Evolutionary conservation across 2,888 invertebrate genomes (phyloP).

Genomic region (Hypsopygia costalis): DNA sequence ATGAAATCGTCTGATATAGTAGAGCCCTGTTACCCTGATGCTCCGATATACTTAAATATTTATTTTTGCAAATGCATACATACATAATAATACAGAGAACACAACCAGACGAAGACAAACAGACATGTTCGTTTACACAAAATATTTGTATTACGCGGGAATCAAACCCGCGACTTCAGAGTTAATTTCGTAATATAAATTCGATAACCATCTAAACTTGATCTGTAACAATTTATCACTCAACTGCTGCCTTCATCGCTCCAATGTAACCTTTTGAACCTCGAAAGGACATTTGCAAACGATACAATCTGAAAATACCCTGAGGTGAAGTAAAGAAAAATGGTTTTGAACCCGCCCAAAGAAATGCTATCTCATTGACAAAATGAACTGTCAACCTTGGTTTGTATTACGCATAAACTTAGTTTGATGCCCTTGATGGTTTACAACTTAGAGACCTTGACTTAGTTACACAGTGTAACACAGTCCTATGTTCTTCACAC

Average conservation of each 20-base stretch:
- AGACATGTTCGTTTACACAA: too few species aligned
- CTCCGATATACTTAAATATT: too few species aligned
- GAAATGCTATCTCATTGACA: constrained; percentile 44
- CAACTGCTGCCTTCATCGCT: background rate
- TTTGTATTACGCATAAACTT: constrained; percentile 43
- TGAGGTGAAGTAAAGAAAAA: constrained; percentile 18
- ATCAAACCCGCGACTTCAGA: too few species aligned
- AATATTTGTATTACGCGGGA: too few species aligned
- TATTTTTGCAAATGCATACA: too few species aligned
- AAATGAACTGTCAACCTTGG: constrained; percentile 41
- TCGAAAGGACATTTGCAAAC: constrained; percentile 10
- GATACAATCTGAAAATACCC: constrained; percentile 17
- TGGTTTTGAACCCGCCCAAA: constrained; percentile 18
- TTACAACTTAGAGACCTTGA: constrained; percentile 35
- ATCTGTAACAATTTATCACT: background rate
- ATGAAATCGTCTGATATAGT: too few species aligned
- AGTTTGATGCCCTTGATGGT: constrained; percentile 31
- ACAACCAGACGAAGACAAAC: too few species aligned
- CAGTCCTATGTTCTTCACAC: background rate
- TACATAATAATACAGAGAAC: too few species aligned
- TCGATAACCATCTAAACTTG: too few species aligned
- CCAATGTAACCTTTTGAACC: background rate
- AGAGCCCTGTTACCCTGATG: too few species aligned
- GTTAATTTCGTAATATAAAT: too few species aligned
- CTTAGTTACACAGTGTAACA: constrained; percentile 26